Evolutionary conservation across 2,888 invertebrate genomes (phyloP), one percentile per base, ranked within the genome.

Genomic region (Acleris sparsana): DNA sequence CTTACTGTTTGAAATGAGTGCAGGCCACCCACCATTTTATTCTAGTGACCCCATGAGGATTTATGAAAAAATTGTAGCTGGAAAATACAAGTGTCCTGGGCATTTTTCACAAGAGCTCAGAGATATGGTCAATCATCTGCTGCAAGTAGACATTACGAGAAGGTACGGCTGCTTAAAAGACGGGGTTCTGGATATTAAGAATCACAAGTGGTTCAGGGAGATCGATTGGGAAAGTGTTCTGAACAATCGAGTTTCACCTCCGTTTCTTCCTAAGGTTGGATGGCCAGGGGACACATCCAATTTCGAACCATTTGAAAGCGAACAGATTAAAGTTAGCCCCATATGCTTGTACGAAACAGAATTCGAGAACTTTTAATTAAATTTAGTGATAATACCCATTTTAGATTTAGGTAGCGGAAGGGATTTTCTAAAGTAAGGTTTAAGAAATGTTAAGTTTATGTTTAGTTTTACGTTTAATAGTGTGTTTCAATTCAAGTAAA

Each of bases 1-100:
- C 9, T 91, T 99, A 2, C 87, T 98, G 4, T 98, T 94, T 84
- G 98, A 98, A 91, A 97, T 98, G 96, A 95, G 95, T 44, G 96
- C 97, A 7, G 99, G 99, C 0, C 96, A 96, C 86, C 97, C 99
- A 22, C 99, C 99, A 0, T 99, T 99, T 88, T 97, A 95, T 78
- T 96, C 97, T n/a, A 95, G 96, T 57, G 97, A 99, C 77, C 97
- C 97, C 0, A 98, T 99, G 95, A 95, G 96, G 82, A 97, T 99
- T 80, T 99, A 99, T 85, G 98, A 97, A 80, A 98, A 98, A 88
- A 99, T 99, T 72, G 97, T 98, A 11, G 92, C 96, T 1, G 98
- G 97, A 48, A 97, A 97, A 88, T 98, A 97, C 79, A 95, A 95
- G 70, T 96, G 95, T 83, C 97, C 99, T 0, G 89, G 93, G 6